Evolutionary conservation across 2,888 invertebrate genomes (phyloP).

Genomic region (Abrostola triplasia): DNA sequence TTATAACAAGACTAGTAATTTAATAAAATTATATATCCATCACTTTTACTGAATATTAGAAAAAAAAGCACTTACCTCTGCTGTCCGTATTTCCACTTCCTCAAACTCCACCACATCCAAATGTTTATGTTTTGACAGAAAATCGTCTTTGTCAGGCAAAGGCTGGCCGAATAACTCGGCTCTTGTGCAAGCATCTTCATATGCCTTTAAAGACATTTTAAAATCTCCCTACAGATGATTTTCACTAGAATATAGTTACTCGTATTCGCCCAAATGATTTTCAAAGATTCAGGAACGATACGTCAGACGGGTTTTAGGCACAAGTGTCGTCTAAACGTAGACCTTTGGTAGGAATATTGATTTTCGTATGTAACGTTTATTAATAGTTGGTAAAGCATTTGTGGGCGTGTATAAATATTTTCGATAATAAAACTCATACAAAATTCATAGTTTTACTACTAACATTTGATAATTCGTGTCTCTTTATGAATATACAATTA

Average conservation of each 20-base stretch:
- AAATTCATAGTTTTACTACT: neutral
- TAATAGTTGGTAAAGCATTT: neutral
- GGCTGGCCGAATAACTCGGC: slow-evolving; percentile 93
- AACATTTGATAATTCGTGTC: too few relatives aligned
- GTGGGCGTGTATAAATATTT: neutral
- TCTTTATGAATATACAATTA: too few relatives aligned
- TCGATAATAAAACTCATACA: neutral
- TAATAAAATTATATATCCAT: too few relatives aligned
- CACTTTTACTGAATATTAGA: too few relatives aligned
- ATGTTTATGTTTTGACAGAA: slow-evolving; percentile 88
- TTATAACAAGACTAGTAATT: too few relatives aligned
- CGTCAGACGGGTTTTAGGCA: slow-evolving; percentile 23
- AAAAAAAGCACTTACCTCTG: slow-evolving; percentile 68
- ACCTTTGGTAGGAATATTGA: slow-evolving; percentile 62
- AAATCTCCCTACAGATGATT: slow-evolving; percentile 28
- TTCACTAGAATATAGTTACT: slow-evolving; percentile 10
- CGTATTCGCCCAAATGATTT: neutral
- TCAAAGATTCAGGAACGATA: slow-evolving; percentile 9
- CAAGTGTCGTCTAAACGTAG: slow-evolving; percentile 39
- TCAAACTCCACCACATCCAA: slow-evolving; percentile 86
- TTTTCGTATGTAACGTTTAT: slow-evolving; percentile 46
- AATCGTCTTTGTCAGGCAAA: slow-evolving; percentile 91
- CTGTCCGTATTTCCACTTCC: slow-evolving; percentile 84
- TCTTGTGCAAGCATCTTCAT: slow-evolving; percentile 93
- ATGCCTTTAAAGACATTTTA: slow-evolving; percentile 90